Base-by-base conservation (phyloP, 2,888 invertebrate species). In the Caenorhabditis sp. region DNA sequence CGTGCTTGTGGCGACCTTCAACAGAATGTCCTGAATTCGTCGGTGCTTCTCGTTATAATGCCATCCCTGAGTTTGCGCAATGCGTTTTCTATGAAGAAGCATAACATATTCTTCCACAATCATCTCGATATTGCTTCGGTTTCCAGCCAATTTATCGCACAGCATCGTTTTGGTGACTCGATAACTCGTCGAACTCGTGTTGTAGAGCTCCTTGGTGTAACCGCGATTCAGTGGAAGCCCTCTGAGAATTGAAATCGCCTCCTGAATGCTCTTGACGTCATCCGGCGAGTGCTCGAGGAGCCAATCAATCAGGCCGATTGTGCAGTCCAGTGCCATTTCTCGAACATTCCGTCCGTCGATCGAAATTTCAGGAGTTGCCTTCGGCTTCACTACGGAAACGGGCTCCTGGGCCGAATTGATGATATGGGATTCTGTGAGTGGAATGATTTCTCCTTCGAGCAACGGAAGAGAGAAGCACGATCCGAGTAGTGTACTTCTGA, bases 401-500 rank as follows among this genome's bases (percentile, higher is more conserved):
- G 41, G n/a, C 15, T 71, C 70, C 2, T 78, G 15, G 11, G 58
- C 53, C 1, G 35, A 62, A 26, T 59, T 20, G 26, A 75, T 63
- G 1, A 61, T 66, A 11, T 65, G 62, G 0, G 68, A 70, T 32
- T 87, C 90, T 87, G 84, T 89, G 87, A 90, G 74, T 13, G 83
- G 55, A 20, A 91, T 83, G 17, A 89, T 83, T 27, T 89, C 89
- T 88, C 93, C 93, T 26, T 93, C 90, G 91, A 94, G 93, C 66
- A 92, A 90, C 2, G 94, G 94, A 71, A 95, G 89, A 63, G 93
- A 91, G 56, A 91, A 91, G 59, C 93, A 92, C 20, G 90, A 89
- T 59, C 93, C 93, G 2, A 93, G 92, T 72, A 95, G 87, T 46
- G 92, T 90, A 9, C 93, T 92, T 58, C 92, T 91, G 0, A 95